Evolutionary conservation across 2,888 invertebrate species (phyloP).

Genomic region (Microplitis deprimator): DNA sequence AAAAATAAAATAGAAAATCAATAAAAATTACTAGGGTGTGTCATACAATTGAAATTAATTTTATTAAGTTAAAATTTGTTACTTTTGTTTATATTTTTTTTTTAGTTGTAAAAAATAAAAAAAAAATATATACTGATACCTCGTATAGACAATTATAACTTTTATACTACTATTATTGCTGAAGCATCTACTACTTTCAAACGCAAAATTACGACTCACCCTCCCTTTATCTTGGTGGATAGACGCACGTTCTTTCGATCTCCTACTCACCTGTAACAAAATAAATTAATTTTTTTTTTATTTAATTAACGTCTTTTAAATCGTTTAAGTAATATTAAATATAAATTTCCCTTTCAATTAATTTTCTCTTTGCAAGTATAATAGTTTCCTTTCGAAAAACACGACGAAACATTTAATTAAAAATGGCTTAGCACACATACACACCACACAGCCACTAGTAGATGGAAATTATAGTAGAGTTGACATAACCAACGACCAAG

Average conservation of each 20-base stretch:
- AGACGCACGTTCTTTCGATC: slow-evolving; percentile 60
- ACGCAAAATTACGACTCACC: slow-evolving; percentile 59
- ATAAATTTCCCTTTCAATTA: slow-evolving; percentile 2
- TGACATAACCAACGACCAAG: not conserved
- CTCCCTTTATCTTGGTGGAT: slow-evolving; percentile 57
- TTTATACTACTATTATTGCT: not conserved
- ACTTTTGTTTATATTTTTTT: not conserved
- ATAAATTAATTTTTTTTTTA: slow-evolving; percentile 42
- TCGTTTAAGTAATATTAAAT: not conserved
- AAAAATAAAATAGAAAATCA: not conserved
- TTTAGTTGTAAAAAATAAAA: too few relatives aligned
- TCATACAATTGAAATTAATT: not conserved
- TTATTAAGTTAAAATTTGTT: not conserved
- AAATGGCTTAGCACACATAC: slow-evolving; percentile 4
- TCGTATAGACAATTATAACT: not conserved
- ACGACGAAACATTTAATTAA: slow-evolving; percentile 7
- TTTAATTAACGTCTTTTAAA: not conserved
- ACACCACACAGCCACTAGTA: not conserved
- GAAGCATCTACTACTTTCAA: slow-evolving; percentile 28
- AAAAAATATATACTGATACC: not conserved
- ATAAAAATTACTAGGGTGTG: slow-evolving; percentile 19
- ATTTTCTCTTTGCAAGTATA: slow-evolving; percentile 3
- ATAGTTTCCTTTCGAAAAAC: not conserved
- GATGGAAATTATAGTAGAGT: not conserved
- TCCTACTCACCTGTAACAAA: slow-evolving; percentile 67